A percentile compares a stretch with the other conserved stretches of the same genome.
Evolutionary conservation across 2,113 vertebrate genomes (phyloP).

Genomic region (Patagioenas fasciata): DNA sequence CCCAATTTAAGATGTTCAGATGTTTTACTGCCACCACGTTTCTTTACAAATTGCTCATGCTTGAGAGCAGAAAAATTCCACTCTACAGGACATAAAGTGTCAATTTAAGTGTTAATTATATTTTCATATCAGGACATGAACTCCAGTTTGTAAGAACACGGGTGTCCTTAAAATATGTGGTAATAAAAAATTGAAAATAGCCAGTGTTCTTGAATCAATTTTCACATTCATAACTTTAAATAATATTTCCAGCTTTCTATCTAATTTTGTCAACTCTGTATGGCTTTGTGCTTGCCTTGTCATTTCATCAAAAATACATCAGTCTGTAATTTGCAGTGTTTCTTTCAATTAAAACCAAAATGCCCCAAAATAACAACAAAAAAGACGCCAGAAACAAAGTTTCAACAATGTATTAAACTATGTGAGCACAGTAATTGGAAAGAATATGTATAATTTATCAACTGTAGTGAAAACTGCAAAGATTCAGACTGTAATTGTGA

Average conservation of each 20-base stretch:
- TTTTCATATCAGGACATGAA: slow-evolving; percentile 67
- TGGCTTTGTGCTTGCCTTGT: slow-evolving; percentile 27
- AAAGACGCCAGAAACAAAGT: neutral
- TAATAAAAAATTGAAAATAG: slow-evolving; percentile 70
- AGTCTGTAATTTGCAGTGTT: slow-evolving; percentile 26
- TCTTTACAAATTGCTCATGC: neutral
- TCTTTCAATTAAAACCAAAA: slow-evolving; percentile 15
- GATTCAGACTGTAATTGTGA: slow-evolving; percentile 40
- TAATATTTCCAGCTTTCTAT: slow-evolving; percentile 48
- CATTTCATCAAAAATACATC: slow-evolving; percentile 39
- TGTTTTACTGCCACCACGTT: neutral
- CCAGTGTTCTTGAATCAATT: slow-evolving; percentile 71
- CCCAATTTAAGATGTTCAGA: neutral
- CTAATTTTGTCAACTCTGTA: slow-evolving; percentile 21
- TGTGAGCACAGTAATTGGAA: neutral
- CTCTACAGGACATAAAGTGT: slow-evolving; percentile 33
- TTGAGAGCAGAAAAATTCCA: neutral
- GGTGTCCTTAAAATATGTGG: slow-evolving; percentile 54
- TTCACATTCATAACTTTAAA: slow-evolving; percentile 69
- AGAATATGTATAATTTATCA: slow-evolving; percentile 30
- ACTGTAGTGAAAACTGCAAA: slow-evolving; percentile 24
- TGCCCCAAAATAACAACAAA: neutral
- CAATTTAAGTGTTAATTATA: slow-evolving; percentile 68
- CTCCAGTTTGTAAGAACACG: slow-evolving; percentile 59
- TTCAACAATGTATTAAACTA: neutral